Conservation (phyloP, 2,797 vertebrate genomes). For the Cheracebus regulus region DNA sequence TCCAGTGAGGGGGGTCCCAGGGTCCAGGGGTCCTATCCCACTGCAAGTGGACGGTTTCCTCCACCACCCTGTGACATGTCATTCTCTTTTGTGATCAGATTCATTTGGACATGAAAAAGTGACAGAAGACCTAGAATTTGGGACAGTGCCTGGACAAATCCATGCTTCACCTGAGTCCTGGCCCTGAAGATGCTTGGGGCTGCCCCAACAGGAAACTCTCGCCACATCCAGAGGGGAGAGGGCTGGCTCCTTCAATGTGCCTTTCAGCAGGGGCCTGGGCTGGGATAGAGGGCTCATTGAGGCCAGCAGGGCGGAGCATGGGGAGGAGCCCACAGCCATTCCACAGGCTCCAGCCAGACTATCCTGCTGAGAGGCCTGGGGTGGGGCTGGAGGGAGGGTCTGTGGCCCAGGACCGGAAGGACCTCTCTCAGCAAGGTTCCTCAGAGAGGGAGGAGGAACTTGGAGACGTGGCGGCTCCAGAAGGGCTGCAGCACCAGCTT, state of each 20-base stretch:
- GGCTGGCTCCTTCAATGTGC: neutral
- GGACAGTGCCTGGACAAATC: neutral
- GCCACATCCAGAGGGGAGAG: neutral
- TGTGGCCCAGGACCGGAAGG: neutral
- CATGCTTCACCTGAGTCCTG: neutral
- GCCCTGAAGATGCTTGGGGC: neutral
- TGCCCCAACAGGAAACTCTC: neutral
- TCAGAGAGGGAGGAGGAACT: neutral
- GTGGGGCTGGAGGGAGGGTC: neutral
- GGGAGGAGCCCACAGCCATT: neutral
- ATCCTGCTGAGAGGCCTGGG: neutral
- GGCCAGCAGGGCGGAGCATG: neutral
- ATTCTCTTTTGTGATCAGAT: neutral
- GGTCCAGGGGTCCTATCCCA: neutral
- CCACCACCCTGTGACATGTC: neutral
- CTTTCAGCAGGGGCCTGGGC: neutral
- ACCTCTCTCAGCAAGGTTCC: neutral
- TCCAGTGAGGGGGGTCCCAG: fast-evolving
- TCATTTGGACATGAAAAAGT: neutral
- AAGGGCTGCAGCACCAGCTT: neutral
- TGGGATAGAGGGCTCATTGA: neutral
- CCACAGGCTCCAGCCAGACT: neutral
- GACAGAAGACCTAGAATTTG: neutral
- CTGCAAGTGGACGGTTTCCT: neutral
- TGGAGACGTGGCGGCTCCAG: neutral